Percentiles rank a stretch among this genome's conserved stretches.
Evolutionary conservation across 2,888 invertebrate species (phyloP).

Genomic region (Vannuccia rotundouncinata): DNA sequence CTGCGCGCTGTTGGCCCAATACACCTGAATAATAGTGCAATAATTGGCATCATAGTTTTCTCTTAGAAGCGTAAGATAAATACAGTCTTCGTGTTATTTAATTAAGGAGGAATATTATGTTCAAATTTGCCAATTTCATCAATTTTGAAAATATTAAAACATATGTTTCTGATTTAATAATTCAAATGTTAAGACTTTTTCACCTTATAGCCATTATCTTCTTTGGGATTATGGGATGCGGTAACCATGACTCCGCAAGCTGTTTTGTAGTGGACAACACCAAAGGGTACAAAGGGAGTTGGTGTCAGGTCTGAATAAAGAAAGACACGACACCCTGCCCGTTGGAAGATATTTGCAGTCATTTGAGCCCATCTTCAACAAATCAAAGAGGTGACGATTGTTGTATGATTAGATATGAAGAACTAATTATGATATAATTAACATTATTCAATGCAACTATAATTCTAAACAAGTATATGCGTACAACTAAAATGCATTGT

Average conservation of each 20-base stretch:
- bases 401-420: not conserved
- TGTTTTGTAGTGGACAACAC: constrained; percentile 67
- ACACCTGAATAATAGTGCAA: constrained; percentile 61
- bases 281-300: constrained; percentile 87
- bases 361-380: constrained; percentile 48
- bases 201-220: constrained; percentile 91
- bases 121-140: too few relatives aligned
- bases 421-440: not conserved
- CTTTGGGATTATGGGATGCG: constrained; percentile 88
- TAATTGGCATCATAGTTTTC: too few relatives aligned
- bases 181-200: too few relatives aligned
- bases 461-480: not conserved
- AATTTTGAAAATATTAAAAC: too few relatives aligned
- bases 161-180: too few relatives aligned
- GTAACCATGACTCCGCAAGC: constrained; percentile 86
- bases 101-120: too few relatives aligned
- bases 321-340: constrained; percentile 62
- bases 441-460: not conserved
- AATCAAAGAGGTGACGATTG: not conserved
- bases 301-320: constrained; percentile 74
- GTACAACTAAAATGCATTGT: too few relatives aligned
- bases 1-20: constrained; percentile 85
- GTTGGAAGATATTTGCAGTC: constrained; percentile 41
- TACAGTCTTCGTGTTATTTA: too few relatives aligned
- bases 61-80: too few relatives aligned